Base-by-base conservation (phyloP, 2,888 invertebrate genomes). In the Ommatoiulus sabulosus region DNA sequence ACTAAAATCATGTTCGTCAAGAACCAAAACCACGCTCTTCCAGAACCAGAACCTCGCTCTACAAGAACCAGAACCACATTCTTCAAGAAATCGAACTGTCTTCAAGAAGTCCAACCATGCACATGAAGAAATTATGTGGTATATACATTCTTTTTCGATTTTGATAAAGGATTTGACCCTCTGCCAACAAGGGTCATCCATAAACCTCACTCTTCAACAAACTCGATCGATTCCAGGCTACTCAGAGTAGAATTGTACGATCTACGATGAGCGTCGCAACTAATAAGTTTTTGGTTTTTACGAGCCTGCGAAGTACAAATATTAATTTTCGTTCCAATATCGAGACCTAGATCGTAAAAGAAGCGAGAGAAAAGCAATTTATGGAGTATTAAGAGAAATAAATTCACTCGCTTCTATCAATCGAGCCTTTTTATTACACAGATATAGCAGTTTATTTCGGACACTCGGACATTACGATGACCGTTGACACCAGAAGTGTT, bases 371-470 rank as follows among this genome's bases (percentile, higher is more conserved):
- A n/a, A 63, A 63, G 63, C 63, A 63, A 63, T 63, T 63, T 63
- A 63, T 63, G n/a, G n/a, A 63, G 20, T 63, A 63, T 63, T 63
- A 63, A 63, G 63, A 3, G 63, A 63, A 63, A 63, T 63, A 63
- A 63, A 63, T 63, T 63, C 63, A 63, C 63, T 63, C 57, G 63
- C 63, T n/a, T 63, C n/a, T 63, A 63, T n/a, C 63, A 63, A 63
- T 63, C n/a, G 63, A 63, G 63, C 6, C 20, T 63, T 63, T 63
- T 63, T 63, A 63, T 63, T 63, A n/a, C 3, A n/a, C 63, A 17
- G n/a, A 63, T n/a, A 63, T 6, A n/a, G n/a, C 35, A 35, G 35
- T 35, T 35, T 35, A 35, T 35, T 35, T 35, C 35, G 35, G 35
- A 35, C 35, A 35, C 35, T 35, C 35, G n/a, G n/a, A 63, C 63